Base-by-base conservation (phyloP, 2,113 vertebrate species). In the Noctilio leporinus region DNA sequence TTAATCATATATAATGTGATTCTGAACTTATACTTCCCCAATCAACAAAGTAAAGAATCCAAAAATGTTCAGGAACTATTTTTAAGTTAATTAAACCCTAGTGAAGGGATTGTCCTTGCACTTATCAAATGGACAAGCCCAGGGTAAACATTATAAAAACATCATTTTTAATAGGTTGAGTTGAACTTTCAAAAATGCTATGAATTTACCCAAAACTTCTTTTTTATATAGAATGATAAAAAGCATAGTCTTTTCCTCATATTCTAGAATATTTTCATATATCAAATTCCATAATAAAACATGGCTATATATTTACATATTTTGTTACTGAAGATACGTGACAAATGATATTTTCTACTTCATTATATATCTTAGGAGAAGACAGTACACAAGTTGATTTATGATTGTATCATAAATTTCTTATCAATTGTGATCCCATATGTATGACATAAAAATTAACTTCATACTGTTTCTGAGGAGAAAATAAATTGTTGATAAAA, bases 401-500 rank as follows among this genome's bases (percentile, higher is more conserved):
- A 96, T 97, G 49, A 96, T 97, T 96, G 85, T 2, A 83, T 92
- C 53, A 81, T 97, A 95, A 97, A 96, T 97, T 10, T 30, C 20
- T 95, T 97, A 78, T 95, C 96, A 98, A 67, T 96, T 96, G 43
- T 65, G 69, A 95, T 97, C 88, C 89, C 51, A 92, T 80, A 15
- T 92, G 38, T 86, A 75, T 65, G 6, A 77, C 75, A 82, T 86
- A 94, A 94, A 35, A 97, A 95, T 96, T 96, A 96, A 7, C 55
- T 97, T 97, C 94, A 33, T 3, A 57, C 12, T 19, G 3, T 95
- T 97, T 49, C 24, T 75, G 91, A 93, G 73, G 30, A 35, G 57
- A 96, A 97, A 96, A 97, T 92, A 95, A 97, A 97, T 91, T 7
- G 3, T 86, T 97, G 77, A 91, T 94, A 96, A 96, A 97, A 95